These are phyloP conservation scores for Cepphus grylle DNA, from an alignment of 2,113 vertebrate species.

Conservation along the genomic window DNA sequence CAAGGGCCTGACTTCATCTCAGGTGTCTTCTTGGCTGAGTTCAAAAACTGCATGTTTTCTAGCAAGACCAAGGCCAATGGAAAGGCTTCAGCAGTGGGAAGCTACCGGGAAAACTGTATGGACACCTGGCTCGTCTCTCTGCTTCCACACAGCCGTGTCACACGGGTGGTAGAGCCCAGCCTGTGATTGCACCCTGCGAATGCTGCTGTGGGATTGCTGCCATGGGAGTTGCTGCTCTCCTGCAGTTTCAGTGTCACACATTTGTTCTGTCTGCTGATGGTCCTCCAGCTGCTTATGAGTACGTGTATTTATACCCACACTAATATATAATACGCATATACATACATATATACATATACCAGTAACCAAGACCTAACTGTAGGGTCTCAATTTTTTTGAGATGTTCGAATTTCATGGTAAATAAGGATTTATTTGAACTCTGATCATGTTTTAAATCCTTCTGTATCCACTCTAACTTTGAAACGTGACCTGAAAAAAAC, in stretches of 20 bases:
- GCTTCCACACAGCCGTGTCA: background rate
- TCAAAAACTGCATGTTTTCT: background rate
- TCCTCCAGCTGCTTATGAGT: background rate
- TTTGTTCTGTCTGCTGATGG: background rate
- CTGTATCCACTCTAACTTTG: background rate
- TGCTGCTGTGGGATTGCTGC: background rate
- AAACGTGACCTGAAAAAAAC: background rate
- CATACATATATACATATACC: background rate
- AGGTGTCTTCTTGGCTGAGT: background rate
- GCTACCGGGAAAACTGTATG: fast-evolving
- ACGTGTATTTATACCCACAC: background rate
- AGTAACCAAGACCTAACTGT: background rate
- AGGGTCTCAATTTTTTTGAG: background rate
- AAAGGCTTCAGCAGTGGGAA: background rate
- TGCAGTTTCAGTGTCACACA: fast-evolving
- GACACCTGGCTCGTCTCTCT: background rate
- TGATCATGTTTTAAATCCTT: background rate
- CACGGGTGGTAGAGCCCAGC: background rate
- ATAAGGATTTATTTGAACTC: background rate
- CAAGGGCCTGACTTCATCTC: background rate
- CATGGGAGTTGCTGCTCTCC: background rate
- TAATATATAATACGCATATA: background rate
- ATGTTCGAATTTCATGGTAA: background rate
- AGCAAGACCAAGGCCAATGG: background rate
- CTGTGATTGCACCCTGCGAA: fast-evolving